Base-by-base conservation (phyloP, 2,113 vertebrate genomes). In the Meleagris gallopavo region DNA sequence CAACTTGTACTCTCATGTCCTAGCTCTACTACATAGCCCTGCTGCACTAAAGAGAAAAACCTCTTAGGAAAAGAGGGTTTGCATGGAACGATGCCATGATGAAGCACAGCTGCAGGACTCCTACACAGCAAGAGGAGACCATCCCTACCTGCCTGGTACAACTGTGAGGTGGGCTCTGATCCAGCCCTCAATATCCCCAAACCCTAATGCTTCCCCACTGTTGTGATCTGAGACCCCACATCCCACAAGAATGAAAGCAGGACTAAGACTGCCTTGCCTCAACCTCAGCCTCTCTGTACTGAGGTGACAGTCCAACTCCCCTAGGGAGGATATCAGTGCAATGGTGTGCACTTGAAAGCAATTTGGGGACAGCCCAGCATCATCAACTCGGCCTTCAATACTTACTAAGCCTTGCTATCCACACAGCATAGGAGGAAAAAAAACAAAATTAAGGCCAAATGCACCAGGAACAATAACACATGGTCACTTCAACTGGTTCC, bases 401-500 rank as follows among this genome's bases (percentile, higher is more conserved):
- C 45, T 45, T 34, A 54, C 45, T 12, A 67, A 85, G n/a, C 45
- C 13, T 30, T 13, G 0, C 24, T 14, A 11, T 27, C 50, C 36
- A 45, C 7, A 13, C 2, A 0, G 52, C 41, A 40, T 2, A 5
- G n/a, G n/a, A 69, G 5, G 18, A 22, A 11, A 52, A 40, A 50
- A 58, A 72, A 65, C 5, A 58, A 38, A 54, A 66, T n/a, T 14
- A 79, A 46, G 54, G n/a, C 46, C 61, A 86, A 86, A 48, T 4
- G 13, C 40, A 67, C 5, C 30, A 80, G 34, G 40, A 66, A 10
- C 61, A 90, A 73, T 30, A 52, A 45, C 66, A 34, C 10, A 18
- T 11, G 10, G n/a, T 34, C 50, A 60, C 29, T 67, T 80, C 52
- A 54, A 19, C 24, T 11, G 8, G 17, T 17, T 22, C 55, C 54